Conservation (phyloP, 1,140 invertebrate genomes). For the Drosophila baimaii region DNA sequence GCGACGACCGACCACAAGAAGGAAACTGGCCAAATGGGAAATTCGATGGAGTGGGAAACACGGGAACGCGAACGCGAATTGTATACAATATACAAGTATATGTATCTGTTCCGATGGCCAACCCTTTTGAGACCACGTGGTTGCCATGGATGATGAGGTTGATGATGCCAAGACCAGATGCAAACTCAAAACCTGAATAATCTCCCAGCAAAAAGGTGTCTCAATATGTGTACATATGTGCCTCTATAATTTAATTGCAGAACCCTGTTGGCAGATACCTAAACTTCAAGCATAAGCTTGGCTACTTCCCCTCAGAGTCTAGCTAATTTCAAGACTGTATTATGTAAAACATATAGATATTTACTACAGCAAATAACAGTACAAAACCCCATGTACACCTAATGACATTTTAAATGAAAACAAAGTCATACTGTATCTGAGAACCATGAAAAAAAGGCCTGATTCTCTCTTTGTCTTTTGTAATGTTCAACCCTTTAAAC, state of each 20-base stretch:
- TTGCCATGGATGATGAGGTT: not conserved
- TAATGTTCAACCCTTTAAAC: conserved; percentile 35
- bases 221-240: no score
- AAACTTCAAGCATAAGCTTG: no score
- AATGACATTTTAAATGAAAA: conserved; percentile 12
- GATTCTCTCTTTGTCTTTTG: conserved; percentile 18
- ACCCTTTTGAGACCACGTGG: conserved; percentile 9
- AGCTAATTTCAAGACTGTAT: not conserved
- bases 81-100: not conserved
- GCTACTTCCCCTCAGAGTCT: not conserved
- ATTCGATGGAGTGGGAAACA: conserved; percentile 5
- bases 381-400: not conserved
- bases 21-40: conserved; percentile 36
- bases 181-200: not conserved
- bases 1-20: conserved; percentile 10
- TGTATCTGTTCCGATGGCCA: conserved; percentile 1
- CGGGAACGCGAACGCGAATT: not conserved
- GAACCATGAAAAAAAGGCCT: conserved; percentile 11
- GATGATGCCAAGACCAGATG: conserved; percentile 10
- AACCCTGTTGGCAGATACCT: no score
- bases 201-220: not conserved
- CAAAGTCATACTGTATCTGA: conserved; percentile 9
- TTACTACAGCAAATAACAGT: not conserved
- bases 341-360: not conserved
- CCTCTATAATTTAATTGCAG: no score